phyloP scores from a whole-genome alignment of 2,113 vertebrate genomes.

The Anolis sagrei region DNA sequence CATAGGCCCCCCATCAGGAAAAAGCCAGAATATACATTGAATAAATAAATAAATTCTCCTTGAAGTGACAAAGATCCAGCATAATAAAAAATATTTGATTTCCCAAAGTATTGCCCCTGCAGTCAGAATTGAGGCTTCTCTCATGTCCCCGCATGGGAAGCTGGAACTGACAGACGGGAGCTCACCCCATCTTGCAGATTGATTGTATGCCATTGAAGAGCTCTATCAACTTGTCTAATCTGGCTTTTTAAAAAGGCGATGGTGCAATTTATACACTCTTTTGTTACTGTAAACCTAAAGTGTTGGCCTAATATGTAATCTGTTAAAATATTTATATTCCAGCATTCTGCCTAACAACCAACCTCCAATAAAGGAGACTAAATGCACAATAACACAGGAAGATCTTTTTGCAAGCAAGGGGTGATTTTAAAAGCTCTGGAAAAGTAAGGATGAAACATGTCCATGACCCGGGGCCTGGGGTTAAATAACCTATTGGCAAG shows the following conservation, averaged over 20 bases:
- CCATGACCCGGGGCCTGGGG: neutral
- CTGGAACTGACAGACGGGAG: no score
- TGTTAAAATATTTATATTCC: neutral
- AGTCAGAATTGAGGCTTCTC: neutral
- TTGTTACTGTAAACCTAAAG: constrained; percentile 20
- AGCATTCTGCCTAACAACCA: neutral
- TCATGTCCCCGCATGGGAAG: no score
- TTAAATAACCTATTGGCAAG: neutral
- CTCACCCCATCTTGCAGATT: no score
- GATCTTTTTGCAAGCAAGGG: neutral
- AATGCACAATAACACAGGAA: neutral
- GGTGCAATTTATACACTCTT: neutral
- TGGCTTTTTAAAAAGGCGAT: neutral
- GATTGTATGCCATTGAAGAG: neutral
- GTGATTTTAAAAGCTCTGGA: neutral
- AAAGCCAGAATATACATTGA: neutral
- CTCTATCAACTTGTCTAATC: neutral
- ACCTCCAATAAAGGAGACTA: neutral
- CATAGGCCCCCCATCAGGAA: neutral
- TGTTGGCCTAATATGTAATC: neutral
- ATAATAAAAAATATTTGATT: neutral
- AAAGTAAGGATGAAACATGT: neutral
- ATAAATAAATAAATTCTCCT: neutral
- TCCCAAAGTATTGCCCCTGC: neutral
- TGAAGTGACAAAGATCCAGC: neutral